Percentiles rank a stretch among this genome's conserved stretches.
Conservation (phyloP, 2,797 vertebrate genomes). For the Enteromius afrohamiltoni region DNA sequence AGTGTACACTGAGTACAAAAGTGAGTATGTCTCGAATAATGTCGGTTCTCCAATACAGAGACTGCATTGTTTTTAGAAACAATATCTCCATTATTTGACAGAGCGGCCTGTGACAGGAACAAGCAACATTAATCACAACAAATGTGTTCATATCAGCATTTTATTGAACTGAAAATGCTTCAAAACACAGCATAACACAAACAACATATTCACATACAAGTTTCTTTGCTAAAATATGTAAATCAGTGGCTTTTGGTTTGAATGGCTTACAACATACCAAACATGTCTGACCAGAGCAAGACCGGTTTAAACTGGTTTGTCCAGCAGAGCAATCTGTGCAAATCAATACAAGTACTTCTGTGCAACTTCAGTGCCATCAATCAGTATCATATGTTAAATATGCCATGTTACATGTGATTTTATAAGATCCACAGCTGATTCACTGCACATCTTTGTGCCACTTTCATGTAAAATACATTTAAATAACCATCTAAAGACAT, state of each 20-base stretch:
- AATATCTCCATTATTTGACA: slow-evolving; percentile 36
- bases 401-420: slow-evolving; percentile 13
- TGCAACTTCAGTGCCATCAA: not conserved
- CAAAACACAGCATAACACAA: not conserved
- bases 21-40: not conserved
- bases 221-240: not conserved
- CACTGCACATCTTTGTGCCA: not conserved
- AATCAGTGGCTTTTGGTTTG: not conserved
- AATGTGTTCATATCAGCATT: not conserved
- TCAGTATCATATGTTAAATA: not conserved
- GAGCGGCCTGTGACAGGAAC: not conserved
- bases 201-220: not conserved
- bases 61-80: slow-evolving; percentile 44
- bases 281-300: not conserved
- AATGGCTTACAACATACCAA: not conserved
- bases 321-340: not conserved
- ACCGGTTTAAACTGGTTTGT: not conserved
- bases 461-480: slow-evolving; percentile 8
- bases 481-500: not conserved
- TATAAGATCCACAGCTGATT: not conserved
- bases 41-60: slow-evolving; percentile 8
- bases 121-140: not conserved
- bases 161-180: slow-evolving; percentile 8
- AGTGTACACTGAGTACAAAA: not conserved
- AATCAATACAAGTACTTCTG: not conserved